A percentile compares a stretch with the other conserved stretches of the same genome.
These are phyloP conservation scores for Pseudomyrmex dendroicus DNA, from an alignment of 1,140 invertebrate species.

Conservation along the genomic window DNA sequence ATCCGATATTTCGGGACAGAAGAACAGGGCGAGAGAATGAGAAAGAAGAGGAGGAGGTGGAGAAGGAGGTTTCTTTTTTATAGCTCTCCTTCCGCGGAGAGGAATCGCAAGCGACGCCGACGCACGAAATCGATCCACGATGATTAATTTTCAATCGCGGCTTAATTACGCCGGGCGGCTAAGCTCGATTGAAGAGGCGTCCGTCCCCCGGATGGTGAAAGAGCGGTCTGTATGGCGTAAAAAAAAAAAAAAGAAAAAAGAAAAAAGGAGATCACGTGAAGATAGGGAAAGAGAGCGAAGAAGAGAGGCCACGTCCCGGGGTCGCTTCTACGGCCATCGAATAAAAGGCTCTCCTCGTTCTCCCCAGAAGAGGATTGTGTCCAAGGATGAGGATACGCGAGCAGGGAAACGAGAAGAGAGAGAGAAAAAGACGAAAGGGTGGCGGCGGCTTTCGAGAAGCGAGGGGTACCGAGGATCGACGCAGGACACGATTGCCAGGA, in stretches of 20 bases:
- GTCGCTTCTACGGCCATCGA: slow-evolving; percentile 72
- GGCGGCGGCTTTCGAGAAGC: slow-evolving; percentile 54
- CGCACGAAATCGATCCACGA: slow-evolving; percentile 74
- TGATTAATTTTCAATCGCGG: slow-evolving; percentile 83
- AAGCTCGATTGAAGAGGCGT: slow-evolving; percentile 68
- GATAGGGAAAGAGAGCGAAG: background rate
- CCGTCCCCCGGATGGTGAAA: slow-evolving; percentile 60
- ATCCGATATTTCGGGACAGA: slow-evolving; percentile 15
- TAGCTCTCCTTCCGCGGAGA: slow-evolving; percentile 42
- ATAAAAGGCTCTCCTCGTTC: slow-evolving; percentile 63
- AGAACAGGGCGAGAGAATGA: background rate
- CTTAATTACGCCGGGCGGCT: slow-evolving; percentile 78
- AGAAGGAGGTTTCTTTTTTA: slow-evolving; percentile 33
- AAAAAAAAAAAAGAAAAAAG: slow-evolving; percentile 15
- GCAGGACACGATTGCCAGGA: slow-evolving; percentile 79
- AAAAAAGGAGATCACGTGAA: slow-evolving; percentile 30
- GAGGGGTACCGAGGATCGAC: slow-evolving; percentile 55
- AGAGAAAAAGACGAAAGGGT: slow-evolving; percentile 16
- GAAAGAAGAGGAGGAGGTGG: background rate
- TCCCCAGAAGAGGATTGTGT: slow-evolving; percentile 66
- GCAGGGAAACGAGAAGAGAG: slow-evolving; percentile 35
- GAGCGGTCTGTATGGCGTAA: slow-evolving; percentile 55
- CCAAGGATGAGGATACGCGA: slow-evolving; percentile 70
- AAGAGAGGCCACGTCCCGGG: slow-evolving; percentile 46
- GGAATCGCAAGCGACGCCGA: slow-evolving; percentile 43